Conservation (phyloP, 2,797 vertebrate species). For the Siniperca obscura region DNA sequence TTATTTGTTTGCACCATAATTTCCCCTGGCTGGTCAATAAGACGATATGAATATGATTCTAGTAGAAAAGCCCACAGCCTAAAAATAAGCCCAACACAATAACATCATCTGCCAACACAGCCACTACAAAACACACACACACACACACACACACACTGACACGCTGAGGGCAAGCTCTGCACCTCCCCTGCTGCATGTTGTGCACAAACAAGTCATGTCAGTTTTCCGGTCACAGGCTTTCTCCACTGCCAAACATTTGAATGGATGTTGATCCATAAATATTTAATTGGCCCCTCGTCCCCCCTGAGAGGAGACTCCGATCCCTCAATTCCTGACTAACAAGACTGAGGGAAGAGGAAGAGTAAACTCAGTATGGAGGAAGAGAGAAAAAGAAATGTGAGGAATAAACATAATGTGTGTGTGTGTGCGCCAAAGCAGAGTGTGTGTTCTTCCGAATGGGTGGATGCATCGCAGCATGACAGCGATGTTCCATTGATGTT, state of each 20-base stretch:
- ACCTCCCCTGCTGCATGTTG: conserved; percentile 57
- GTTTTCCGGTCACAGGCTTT: conserved; percentile 70
- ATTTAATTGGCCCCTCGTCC: conserved; percentile 73
- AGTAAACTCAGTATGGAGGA: neutral
- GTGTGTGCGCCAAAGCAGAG: conserved; percentile 14
- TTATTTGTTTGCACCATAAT: neutral
- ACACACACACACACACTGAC: conserved; percentile 27
- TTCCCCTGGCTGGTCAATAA: conserved; percentile 12
- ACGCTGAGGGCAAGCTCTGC: conserved; percentile 55
- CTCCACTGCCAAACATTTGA: conserved; percentile 70
- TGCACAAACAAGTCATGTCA: conserved; percentile 72
- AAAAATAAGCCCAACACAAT: conserved; percentile 57
- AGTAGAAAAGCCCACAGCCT: conserved; percentile 23
- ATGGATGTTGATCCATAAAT: conserved; percentile 81
- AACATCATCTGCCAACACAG: conserved; percentile 50
- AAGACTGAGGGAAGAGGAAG: conserved; percentile 36
- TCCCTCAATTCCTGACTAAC: conserved; percentile 68
- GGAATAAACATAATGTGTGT: conserved; percentile 30
- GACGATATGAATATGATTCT: conserved; percentile 32
- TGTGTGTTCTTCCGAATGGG: conserved; percentile 44
- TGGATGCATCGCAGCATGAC: conserved; percentile 41
- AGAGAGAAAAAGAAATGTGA: conserved; percentile 28
- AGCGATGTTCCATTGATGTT: conserved; percentile 59
- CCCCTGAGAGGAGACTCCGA: conserved; percentile 53
- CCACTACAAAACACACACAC: conserved; percentile 30